Base-by-base conservation (phyloP, 2,113 vertebrate genomes). In the Pygoscelis antarcticus region DNA sequence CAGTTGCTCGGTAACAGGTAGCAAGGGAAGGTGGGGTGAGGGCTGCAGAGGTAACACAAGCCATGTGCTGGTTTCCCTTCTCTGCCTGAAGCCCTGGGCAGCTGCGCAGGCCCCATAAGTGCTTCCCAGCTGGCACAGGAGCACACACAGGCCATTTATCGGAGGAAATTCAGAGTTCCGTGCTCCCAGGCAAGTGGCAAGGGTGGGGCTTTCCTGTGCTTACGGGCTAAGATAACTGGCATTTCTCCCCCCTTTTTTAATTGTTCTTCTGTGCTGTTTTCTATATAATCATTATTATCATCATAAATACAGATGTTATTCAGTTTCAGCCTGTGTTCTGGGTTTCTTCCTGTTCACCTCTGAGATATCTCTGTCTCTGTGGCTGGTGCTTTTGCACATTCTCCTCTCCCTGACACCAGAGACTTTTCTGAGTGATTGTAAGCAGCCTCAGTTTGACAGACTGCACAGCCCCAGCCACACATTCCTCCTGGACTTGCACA, bases 171-270 rank as follows among this genome's bases (percentile, higher is more conserved):
- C 44, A 0, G 89, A 95, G 83, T 81, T 93, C 83, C 18, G 44
- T 88, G 81, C 96, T 94, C 71, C 44, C 9, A 14, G 60, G 92
- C 93, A 84, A 95, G 88, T 95, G 96, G 82, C 77, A 96, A 91
- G 92, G 92, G 96, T 96, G 91, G 77, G 68, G 79, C 70, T 75
- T 97, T 95, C 94, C 91, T 97, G 95, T 94, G 83, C 93, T 87
- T 93, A 38, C 3, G 11, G 92, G 64, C 57, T 68, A 58, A 92
- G 92, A 93, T 95, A 95, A 94, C 87, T 96, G 93, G 85, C 90
- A 89, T 94, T 84, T 94, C 93, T 96, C 47, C 29, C 83, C 58
- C 57, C 21, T 14, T 76, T 76, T 85, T 91, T 83, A 93, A 96
- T 95, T 96, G 91, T 97, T 96, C 77, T 97, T 92, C 66, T 74